Base-by-base conservation (phyloP, 2,888 invertebrate species). In the Allophyes oxyacanthae region DNA sequence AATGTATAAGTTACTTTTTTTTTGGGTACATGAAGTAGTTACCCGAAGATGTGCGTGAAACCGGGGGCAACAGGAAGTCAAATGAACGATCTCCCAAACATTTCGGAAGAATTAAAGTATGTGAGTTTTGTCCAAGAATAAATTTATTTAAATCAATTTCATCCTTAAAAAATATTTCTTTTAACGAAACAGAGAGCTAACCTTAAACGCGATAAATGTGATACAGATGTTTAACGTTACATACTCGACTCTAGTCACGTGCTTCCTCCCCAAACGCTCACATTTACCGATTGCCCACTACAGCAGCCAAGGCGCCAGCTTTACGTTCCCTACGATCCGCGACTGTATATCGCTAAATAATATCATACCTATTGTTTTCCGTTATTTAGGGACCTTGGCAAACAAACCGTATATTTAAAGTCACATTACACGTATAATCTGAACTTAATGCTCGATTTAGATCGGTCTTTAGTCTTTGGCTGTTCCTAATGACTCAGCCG, bases 231-330 rank as follows among this genome's bases (percentile, higher is more conserved):
- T 58, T 63, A 64, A 49, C 43, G 62, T 54, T 55, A 66, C 68
- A 70, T 77, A 72, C 33, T 55, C 42, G 55, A 77, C 60, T 52
- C 77, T 36, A 56, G 75, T 81, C 79, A 82, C 74, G 81, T 74
- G 65, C 75, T 64, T 64, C 63, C 71, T 79, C 71, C 72, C 75
- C 68, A 72, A 76, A 75, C 68, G 66, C 73, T 73, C 75, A 70
- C 83, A 78, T 78, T 77, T 78, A 78, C 74, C 83, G 82, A 85
- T 85, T 84, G 81, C 79, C 84, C 75, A 82, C 81, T 81, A 83
- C 74, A 72, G 79, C n/a, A 26, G 36, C 79, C 72, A 79, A 58
- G 60, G 61, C 77, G 79, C 79, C 78, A 81, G 79, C 73, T 81
- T 85, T 83, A 82, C 81, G 77, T 79, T 75, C 70, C 74, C 75